Base-by-base conservation (phyloP, 2,113 vertebrate genomes). In the Microtus ochrogaster region DNA sequence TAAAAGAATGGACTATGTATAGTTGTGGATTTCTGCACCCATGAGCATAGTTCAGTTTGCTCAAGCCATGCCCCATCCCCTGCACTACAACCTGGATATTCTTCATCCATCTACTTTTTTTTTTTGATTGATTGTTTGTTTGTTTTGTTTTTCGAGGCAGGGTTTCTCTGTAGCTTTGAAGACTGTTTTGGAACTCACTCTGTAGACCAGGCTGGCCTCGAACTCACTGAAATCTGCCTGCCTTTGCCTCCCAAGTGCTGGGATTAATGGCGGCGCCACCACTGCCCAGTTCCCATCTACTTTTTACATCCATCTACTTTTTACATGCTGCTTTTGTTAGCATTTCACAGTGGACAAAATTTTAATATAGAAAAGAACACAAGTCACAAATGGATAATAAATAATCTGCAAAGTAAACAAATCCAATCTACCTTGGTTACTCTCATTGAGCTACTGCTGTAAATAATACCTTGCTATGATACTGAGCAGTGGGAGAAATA, bases 321-420 rank as follows among this genome's bases (percentile, higher is more conserved):
- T 81, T 81, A 58, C 24, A 41, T 63, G n/a, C n/a, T 82, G 39
- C 55, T 61, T 58, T 63, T 41, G 36, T 39, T 61, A 74, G 73
- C 24, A 91, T 91, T 49, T 90, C n/a, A 83, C 26, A 61, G 24
- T 41, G 55, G 77, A 92, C 1, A 91, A 9, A 89, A 92, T 87
- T 76, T 47, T 74, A 92, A 86, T 63, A 92, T 36, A 95, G 39
- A 82, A 74, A 92, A 77, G 33, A 91, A 89, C 30, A 95, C 6
- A 76, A 65, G 41, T 87, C 78, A 72, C 39, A 63, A 89, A 39
- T 30, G 22, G 55, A 74, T 21, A 83, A 44, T 7, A 30, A 30
- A 52, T 10, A 30, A 26, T 65, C 11, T 61, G 44, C 72, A 91
- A 47, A 87, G 74, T 44, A 58, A 89, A 91, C n/a, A 95, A 3